Conservation (phyloP, 2,888 invertebrate species). For the Elegia similella region DNA sequence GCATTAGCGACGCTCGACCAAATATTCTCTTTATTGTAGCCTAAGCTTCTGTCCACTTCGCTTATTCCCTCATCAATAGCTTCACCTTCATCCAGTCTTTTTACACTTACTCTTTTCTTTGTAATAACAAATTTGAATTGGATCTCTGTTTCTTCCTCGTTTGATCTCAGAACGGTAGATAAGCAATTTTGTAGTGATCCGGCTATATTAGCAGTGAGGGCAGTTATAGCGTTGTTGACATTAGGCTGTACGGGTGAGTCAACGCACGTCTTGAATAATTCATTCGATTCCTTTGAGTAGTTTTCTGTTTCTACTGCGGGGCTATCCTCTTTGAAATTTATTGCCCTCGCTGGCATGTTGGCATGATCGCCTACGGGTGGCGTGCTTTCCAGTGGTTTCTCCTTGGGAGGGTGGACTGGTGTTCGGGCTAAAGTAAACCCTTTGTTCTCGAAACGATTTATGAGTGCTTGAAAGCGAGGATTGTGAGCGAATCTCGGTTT, state of each 20-base stretch:
- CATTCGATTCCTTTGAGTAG: slow-evolving; percentile 59
- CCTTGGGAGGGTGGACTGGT: slow-evolving; percentile 44
- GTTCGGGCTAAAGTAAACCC: slow-evolving; percentile 57
- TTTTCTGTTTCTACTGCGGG: slow-evolving; percentile 50
- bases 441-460: slow-evolving; percentile 69
- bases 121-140: slow-evolving; percentile 75
- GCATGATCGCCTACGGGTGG: slow-evolving; percentile 60
- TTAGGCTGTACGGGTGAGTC: slow-evolving; percentile 47
- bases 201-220: slow-evolving; percentile 63
- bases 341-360: slow-evolving; percentile 64
- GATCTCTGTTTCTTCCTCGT: slow-evolving; percentile 70
- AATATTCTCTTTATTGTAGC: slow-evolving; percentile 62
- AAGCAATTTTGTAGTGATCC: slow-evolving; percentile 66
- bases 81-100: slow-evolving; percentile 44
- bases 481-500: slow-evolving; percentile 55
- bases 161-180: slow-evolving; percentile 55
- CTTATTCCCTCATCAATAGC: slow-evolving; percentile 39
- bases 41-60: slow-evolving; percentile 41
- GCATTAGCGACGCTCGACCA: slow-evolving; percentile 70
- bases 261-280: slow-evolving; percentile 63
- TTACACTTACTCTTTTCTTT: slow-evolving; percentile 65
- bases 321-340: slow-evolving; percentile 74
- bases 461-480: slow-evolving; percentile 71
- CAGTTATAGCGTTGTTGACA: slow-evolving; percentile 55
- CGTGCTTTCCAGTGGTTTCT: slow-evolving; percentile 55